Evolutionary conservation across 2,113 vertebrate genomes (phyloP), one percentile per base, ranked within the genome.

Genomic region (Fukomys damarensis): DNA sequence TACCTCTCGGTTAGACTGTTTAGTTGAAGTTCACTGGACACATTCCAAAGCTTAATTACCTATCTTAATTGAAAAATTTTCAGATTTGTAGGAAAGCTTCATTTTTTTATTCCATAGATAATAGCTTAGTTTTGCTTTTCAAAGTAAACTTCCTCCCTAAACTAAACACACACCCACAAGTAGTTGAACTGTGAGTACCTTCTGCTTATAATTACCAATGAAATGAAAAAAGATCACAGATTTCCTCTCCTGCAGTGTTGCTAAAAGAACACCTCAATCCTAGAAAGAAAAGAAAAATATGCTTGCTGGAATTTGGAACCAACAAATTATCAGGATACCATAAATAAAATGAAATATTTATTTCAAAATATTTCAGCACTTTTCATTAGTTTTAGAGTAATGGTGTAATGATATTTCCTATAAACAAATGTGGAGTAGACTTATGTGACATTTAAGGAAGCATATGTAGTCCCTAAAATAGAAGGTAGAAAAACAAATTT

Each of bases 1-100:
- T 98, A 49, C 26, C 13, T 98, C 95, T 97, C 41, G 17, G 90
- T 98, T 92, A 98, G 49, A 96, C 0, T 93, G 49, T 95, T 86
- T 86, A 95, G 46, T 52, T 90, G 77, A 97, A 97, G 90, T 97
- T 98, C 84, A 93, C 41, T 97, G 96, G 96, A 98, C 88, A 89
- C 83, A 97, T 98, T 98, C 95, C 89, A 98, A 77, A 96, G 92
- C 97, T 92, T 98, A 98, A 98, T 98, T 98, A 97, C 91, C 96
- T 20, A 38, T 74, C 76, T 97, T 98, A 98, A 98, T 97, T 97
- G 77, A 88, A 98, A 97, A 96, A 97, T 94, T 96, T 97, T 98
- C 97, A 97, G 58, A 95, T 97, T 98, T 98, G 49, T 96, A 63
- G 93, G 43, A 93, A 95, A 70, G 85, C 97, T 88, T 77, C 70